Conservation (phyloP, 2,113 vertebrate species). For the Proteles cristata region DNA sequence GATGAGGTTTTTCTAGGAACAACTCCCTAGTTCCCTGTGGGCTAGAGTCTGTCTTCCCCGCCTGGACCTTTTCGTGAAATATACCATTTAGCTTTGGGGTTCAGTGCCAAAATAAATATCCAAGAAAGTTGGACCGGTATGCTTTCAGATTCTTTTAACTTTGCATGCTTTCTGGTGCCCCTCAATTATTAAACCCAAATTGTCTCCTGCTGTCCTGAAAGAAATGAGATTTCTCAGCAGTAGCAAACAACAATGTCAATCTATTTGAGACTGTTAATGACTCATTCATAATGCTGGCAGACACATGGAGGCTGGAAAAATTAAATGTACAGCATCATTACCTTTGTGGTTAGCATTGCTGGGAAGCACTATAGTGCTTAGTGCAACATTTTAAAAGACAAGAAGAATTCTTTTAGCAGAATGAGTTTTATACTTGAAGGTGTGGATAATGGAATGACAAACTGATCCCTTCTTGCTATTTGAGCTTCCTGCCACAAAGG, state of each 20-base stretch:
- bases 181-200: not conserved
- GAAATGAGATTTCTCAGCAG: conserved; percentile 58
- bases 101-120: conserved; percentile 41
- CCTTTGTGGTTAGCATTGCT: conserved; percentile 56
- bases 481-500: not conserved
- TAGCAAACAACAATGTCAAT: not conserved
- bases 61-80: not conserved
- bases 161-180: not conserved
- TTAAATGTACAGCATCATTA: conserved; percentile 56
- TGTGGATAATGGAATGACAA: conserved; percentile 1
- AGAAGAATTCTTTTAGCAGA: conserved; percentile 31
- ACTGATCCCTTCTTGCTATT: not conserved
- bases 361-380: conserved; percentile 40
- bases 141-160: conserved; percentile 14
- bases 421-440: not conserved
- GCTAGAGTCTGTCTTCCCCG: not conserved
- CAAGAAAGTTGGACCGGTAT: not conserved
- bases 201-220: conserved; percentile 39
- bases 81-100: not conserved
- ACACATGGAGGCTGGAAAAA: conserved; percentile 41
- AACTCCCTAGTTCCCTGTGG: not conserved
- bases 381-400: conserved; percentile 33
- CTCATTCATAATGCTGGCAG: conserved; percentile 35
- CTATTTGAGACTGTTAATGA: conserved; percentile 52
- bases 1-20: not conserved